Evolutionary conservation across 2,113 vertebrate species (phyloP), one percentile per base, ranked within the genome.

Genomic region (Cryptomyrus ogoouensis): DNA sequence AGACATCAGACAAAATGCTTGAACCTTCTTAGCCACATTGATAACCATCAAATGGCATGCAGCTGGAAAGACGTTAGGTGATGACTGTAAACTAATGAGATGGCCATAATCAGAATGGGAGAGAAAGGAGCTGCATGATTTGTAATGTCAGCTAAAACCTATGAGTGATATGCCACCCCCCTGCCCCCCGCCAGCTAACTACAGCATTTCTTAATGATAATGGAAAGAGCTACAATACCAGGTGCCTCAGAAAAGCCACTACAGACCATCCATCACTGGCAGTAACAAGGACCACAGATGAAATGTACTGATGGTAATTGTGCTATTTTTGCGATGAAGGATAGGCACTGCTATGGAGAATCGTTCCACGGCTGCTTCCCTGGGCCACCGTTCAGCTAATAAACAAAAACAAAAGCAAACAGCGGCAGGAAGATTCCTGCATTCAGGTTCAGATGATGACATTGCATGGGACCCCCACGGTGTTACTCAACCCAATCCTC

Each of bases 251-350:
- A 80, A 89, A 47, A 62, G 49, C 44, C 89, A 87, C 86, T 70
- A 91, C 87, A 49, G 62, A 50, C 87, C 89, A 77, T 92, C 83
- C 89, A 91, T 91, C 89, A 91, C 35, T 44, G 56, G 10, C 62
- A 80, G 70, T 80, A 90, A 87, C 7, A 50, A 77, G 83, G 47
- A 66, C 49, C 31, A 50, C 77, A 83, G 91, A 56, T 49, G 58
- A 66, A 89, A 47, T 49, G 85, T 56, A 47, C 83, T 83, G 83
- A 44, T 44, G 58, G 62, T 92, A 92, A 91, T 86, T 92, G 87
- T 35, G 27, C 89, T 77, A 91, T 66, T 84, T 90, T 35, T 89
- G 44, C 80, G 80, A 88, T 87, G 90, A 90, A 90, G 46, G 77
- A 92, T 80, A 77, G 80, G 35, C 2, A 5, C 47, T 46, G 21